Evolutionary conservation across 1,140 invertebrate genomes (phyloP).

Genomic region (Physella acuta): DNA sequence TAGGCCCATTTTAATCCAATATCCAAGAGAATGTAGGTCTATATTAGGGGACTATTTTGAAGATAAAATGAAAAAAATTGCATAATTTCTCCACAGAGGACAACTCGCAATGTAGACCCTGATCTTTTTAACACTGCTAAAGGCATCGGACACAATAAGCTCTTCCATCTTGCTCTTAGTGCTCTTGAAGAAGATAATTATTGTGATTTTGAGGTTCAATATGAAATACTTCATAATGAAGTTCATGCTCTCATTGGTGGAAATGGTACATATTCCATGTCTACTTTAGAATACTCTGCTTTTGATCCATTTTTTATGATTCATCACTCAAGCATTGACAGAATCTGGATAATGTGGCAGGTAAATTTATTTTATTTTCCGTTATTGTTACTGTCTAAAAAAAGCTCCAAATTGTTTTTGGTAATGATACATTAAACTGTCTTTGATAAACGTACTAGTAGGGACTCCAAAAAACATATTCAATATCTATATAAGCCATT

Average conservation of each 20-base stretch:
- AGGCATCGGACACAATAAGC: too few species aligned
- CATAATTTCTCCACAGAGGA: too few species aligned
- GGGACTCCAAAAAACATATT: too few species aligned
- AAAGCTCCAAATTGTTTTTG: too few species aligned
- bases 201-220: constrained; percentile 35
- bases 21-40: too few species aligned
- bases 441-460: too few species aligned
- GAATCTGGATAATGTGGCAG: constrained; percentile 36
- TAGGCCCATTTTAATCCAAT: too few species aligned
- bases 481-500: too few species aligned
- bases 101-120: constrained; percentile 8
- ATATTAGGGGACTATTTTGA: too few species aligned
- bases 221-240: constrained; percentile 32
- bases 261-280: constrained; percentile 29
- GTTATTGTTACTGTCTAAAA: too few species aligned
- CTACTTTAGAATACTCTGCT: constrained; percentile 28
- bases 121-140: constrained; percentile 3
- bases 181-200: constrained; percentile 33
- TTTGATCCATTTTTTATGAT: constrained; percentile 31
- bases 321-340: constrained; percentile 33
- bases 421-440: too few species aligned
- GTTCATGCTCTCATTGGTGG: constrained; percentile 32
- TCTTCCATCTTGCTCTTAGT: constrained; percentile 18
- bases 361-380: background rate
- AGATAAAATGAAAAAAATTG: too few species aligned